phyloP scores from a whole-genome alignment of 2,113 vertebrate species.

The Ammodytes dubius region DNA sequence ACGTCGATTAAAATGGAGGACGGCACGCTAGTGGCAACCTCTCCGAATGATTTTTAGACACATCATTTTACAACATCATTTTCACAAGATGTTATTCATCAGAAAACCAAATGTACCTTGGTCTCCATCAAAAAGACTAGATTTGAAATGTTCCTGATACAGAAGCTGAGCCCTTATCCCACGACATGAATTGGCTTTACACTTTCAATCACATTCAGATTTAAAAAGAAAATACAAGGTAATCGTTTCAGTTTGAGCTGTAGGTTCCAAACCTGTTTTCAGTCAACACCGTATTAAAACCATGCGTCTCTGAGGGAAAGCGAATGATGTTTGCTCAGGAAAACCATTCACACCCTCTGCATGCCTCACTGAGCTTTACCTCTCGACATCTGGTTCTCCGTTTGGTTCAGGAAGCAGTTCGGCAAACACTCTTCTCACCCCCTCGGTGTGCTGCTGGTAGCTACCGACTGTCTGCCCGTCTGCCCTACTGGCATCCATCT shows the following conservation, averaged over 20 bases:
- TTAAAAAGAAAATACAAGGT: background rate
- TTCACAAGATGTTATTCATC: background rate
- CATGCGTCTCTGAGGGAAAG: conserved; percentile 11
- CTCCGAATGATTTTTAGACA: conserved; percentile 9
- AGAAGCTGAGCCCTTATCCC: background rate
- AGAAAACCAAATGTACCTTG: background rate
- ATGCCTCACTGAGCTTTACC: conserved; percentile 36
- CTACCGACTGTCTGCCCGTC: conserved; percentile 74
- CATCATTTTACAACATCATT: background rate
- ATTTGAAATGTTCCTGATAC: background rate
- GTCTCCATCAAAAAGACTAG: background rate
- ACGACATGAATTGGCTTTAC: background rate
- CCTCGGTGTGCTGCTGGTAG: conserved; percentile 21
- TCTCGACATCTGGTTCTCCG: conserved; percentile 55
- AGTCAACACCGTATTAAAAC: background rate
- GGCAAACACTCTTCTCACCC: conserved; percentile 5
- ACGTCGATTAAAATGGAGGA: background rate
- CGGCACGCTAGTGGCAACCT: background rate
- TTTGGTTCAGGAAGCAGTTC: conserved; percentile 63
- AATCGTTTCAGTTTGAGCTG: background rate
- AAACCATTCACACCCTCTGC: conserved; percentile 23
- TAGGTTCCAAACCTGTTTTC: conserved; percentile 16
- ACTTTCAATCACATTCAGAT: background rate
- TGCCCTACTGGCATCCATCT: conserved; percentile 73
- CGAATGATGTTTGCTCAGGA: conserved; percentile 10